Evolutionary conservation across 2,888 invertebrate species (phyloP).

Genomic region (Pilophorus perplexus): DNA sequence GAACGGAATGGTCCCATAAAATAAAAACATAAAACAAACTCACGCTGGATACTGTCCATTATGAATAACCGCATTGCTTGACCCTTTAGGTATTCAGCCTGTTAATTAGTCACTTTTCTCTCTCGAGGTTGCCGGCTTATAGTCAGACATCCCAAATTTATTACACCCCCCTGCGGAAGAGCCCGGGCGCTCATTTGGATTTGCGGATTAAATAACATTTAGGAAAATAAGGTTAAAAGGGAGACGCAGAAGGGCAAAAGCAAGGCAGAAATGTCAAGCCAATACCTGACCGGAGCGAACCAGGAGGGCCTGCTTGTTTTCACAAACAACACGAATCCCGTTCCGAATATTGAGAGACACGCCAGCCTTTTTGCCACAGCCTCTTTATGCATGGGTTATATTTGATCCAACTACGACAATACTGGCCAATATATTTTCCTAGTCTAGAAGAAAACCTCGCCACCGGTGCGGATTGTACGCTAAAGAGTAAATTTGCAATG

Average conservation of each 20-base stretch:
- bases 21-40: too few relatives aligned
- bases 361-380: background rate
- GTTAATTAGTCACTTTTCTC: too few relatives aligned
- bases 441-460: too few relatives aligned
- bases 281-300: conserved; percentile 25
- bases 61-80: too few relatives aligned
- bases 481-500: too few relatives aligned
- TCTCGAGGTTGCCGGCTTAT: too few relatives aligned
- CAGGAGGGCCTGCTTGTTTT: conserved; percentile 33
- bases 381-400: conserved; percentile 25
- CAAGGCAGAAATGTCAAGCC: conserved; percentile 33
- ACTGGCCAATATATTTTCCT: conserved; percentile 16
- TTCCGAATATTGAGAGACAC: conserved; percentile 30
- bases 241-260: conserved; percentile 31
- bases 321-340: conserved; percentile 35
- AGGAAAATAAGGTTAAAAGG: conserved; percentile 38
- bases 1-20: too few relatives aligned
- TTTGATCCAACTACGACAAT: conserved; percentile 17
- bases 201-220: conserved; percentile 43
- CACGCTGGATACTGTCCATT: too few relatives aligned
- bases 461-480: too few relatives aligned
- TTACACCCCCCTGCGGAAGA: background rate
- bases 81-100: too few relatives aligned
- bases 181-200: conserved; percentile 30
- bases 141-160: too few relatives aligned